These are phyloP conservation scores for fruit fly (Drosophila melanogaster) DNA, from an alignment of 1,140 invertebrate genomes.

Conservation along the genomic window Release_6_plus_ISO1_MT NT_037436.4:9594001-9594500, in stretches of 20 bases:
- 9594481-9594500: slow-evolving; percentile 58
- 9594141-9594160: slow-evolving; percentile 54
- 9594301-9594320: slow-evolving; percentile 53
- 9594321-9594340: slow-evolving; percentile 18
- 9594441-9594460: slow-evolving; percentile 12
- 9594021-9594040: neutral
- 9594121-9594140: slow-evolving; percentile 54
- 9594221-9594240: slow-evolving; percentile 20
- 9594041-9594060: slow-evolving; percentile 43
- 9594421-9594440: slow-evolving; percentile 22
- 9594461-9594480: slow-evolving; percentile 26
- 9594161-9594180: slow-evolving; percentile 37
- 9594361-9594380: slow-evolving; percentile 5
- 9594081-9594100: neutral
- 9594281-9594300: slow-evolving; percentile 53
- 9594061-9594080: slow-evolving; percentile 1
- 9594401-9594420: slow-evolving; percentile 28
- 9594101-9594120: slow-evolving; percentile 5
- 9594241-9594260: slow-evolving; percentile 40
- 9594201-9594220: slow-evolving; percentile 46
- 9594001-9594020: slow-evolving; percentile 26
- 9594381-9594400: slow-evolving; percentile 6
- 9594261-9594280: slow-evolving; percentile 47
- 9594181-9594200: slow-evolving; percentile 24
- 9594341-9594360: neutral